Percentiles rank a stretch among this genome's conserved stretches.
phyloP scores from a whole-genome alignment of 2,113 vertebrate species.

The Cynocephalus volans region DNA sequence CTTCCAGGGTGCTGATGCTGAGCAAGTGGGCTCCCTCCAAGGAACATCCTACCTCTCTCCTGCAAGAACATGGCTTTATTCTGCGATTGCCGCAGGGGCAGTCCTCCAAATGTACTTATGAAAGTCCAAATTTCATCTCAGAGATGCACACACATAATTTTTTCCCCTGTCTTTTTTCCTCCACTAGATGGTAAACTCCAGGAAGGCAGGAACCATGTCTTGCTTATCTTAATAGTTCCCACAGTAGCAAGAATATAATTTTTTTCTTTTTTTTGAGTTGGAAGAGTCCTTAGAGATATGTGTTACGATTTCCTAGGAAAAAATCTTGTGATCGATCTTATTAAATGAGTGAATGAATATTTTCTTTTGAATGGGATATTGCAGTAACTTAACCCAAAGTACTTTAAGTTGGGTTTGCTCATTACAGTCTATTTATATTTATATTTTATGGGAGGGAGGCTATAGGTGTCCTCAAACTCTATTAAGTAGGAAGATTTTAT shows the following conservation, averaged over 20 bases:
- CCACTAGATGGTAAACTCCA: neutral
- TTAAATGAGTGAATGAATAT: neutral
- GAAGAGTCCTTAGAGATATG: neutral
- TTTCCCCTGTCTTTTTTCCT: neutral
- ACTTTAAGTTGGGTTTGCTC: neutral
- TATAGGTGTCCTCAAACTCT: neutral
- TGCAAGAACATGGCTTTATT: neutral
- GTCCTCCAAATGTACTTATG: neutral
- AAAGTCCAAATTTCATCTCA: neutral
- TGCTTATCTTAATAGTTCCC: neutral
- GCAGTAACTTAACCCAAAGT: neutral
- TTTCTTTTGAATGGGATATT: conserved; percentile 35
- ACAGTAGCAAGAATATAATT: neutral
- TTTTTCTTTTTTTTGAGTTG: neutral
- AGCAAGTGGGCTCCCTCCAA: fast-evolving
- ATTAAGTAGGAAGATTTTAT: neutral
- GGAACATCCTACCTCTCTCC: neutral
- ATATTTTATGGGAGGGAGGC: neutral
- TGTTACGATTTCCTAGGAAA: neutral
- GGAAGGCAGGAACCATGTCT: neutral
- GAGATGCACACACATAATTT: neutral
- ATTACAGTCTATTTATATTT: neutral
- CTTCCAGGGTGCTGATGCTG: neutral
- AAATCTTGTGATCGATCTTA: neutral
- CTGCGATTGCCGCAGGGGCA: neutral